phyloP scores from a whole-genome alignment of 2,113 vertebrate genomes.

The Orthochromis indermauri region DNA sequence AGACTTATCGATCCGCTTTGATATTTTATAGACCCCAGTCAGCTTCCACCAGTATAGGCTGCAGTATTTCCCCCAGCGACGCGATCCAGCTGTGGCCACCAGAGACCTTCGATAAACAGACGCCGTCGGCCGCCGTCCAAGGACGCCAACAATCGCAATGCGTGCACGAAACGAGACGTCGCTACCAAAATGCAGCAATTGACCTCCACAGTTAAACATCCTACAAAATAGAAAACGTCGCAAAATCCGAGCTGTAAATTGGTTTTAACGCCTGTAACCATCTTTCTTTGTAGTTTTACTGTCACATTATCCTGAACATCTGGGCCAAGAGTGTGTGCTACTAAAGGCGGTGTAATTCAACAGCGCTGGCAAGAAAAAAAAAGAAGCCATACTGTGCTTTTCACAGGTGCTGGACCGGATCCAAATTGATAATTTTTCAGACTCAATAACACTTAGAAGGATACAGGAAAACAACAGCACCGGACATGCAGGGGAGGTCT shows the following conservation, averaged over 20 bases:
- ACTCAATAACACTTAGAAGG: conserved; percentile 55
- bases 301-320: conserved; percentile 44
- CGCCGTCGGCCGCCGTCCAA: not conserved
- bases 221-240: conserved; percentile 4
- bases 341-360: conserved; percentile 11
- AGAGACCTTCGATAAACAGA: not conserved
- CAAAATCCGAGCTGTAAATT: conserved; percentile 8
- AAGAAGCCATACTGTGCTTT: not conserved
- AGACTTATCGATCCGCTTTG: conserved; percentile 50
- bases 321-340: conserved; percentile 9
- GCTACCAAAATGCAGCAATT: not conserved
- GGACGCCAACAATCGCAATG: rapidly evolving
- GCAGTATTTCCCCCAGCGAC: conserved; percentile 10
- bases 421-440: conserved; percentile 48
- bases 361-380: not conserved
- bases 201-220: conserved; percentile 23
- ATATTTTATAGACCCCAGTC: conserved; percentile 48
- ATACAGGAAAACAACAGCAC: conserved; percentile 31
- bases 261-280: conserved; percentile 14
- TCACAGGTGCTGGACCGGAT: conserved; percentile 32
- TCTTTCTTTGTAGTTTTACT: conserved; percentile 40
- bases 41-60: not conserved
- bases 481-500: conserved; percentile 32
- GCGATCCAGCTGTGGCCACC: conserved; percentile 9
- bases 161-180: not conserved